These are phyloP conservation scores for Onychostruthus taczanowskii DNA, from an alignment of 2,113 vertebrate genomes.

Conservation along the genomic window DNA sequence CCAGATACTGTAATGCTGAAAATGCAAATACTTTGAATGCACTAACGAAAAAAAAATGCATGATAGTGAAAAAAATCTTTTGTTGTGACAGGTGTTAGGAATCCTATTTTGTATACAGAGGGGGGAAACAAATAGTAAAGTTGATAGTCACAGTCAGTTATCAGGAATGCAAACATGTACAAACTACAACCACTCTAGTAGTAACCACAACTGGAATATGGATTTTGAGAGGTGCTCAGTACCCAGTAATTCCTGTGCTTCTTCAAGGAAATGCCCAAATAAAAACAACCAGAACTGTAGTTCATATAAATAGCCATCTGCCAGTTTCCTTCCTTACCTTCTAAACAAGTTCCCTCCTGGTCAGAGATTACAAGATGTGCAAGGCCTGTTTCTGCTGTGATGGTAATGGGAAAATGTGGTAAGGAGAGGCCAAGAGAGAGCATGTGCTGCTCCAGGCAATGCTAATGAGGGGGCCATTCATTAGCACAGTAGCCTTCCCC, in stretches of 20 bases:
- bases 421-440: neutral
- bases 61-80: neutral
- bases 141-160: neutral
- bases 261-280: neutral
- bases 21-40: neutral
- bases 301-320: neutral
- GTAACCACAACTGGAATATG: neutral
- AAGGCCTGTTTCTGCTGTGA: conserved; percentile 11
- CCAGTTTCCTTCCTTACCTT: neutral
- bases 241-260: neutral
- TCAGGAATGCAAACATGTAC: neutral
- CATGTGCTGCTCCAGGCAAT: conserved; percentile 24
- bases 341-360: neutral
- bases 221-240: neutral
- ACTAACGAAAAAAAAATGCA: neutral
- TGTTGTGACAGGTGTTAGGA: neutral
- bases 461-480: conserved; percentile 14
- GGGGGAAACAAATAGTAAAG: neutral
- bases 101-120: neutral
- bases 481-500: conserved; percentile 33
- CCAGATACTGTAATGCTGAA: neutral
- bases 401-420: neutral
- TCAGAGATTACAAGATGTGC: neutral
- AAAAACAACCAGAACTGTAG: neutral
- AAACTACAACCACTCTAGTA: neutral